Evolutionary conservation across 2,888 invertebrate species (phyloP).

Genomic region (Masnerella sp.): DNA sequence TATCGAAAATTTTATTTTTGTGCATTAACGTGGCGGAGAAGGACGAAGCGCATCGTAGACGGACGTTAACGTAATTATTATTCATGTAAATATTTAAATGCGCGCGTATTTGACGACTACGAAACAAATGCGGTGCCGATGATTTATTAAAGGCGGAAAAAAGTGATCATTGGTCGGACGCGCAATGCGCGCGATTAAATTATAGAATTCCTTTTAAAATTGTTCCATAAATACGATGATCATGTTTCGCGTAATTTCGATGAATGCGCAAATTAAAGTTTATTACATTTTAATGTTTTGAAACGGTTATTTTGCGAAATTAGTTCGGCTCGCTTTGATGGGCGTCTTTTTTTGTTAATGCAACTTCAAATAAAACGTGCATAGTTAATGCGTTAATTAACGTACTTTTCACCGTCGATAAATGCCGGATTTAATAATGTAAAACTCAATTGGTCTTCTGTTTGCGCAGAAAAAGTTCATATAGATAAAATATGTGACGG

Average conservation of each 20-base stretch:
- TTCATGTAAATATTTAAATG: slow-evolving; percentile 21
- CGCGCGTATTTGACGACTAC: slow-evolving; percentile 12
- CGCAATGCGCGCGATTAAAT: slow-evolving; percentile 36
- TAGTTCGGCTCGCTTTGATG: slow-evolving; percentile 38
- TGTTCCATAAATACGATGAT: slow-evolving; percentile 41
- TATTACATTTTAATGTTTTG: slow-evolving; percentile 50
- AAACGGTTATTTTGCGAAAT: slow-evolving; percentile 43
- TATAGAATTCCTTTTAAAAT: slow-evolving; percentile 51
- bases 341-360: slow-evolving; percentile 21
- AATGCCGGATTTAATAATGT: slow-evolving; percentile 29
- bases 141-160: slow-evolving; percentile 19
- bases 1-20: slow-evolving; percentile 14
- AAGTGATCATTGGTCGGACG: slow-evolving; percentile 6
- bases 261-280: slow-evolving; percentile 48
- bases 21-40: too few species aligned
- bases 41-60: slow-evolving; percentile 2
- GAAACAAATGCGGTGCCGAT: slow-evolving; percentile 13
- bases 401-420: slow-evolving; percentile 39
- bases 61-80: slow-evolving; percentile 17
- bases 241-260: slow-evolving; percentile 41
- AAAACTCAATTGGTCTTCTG: slow-evolving; percentile 36
- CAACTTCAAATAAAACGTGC: slow-evolving; percentile 27
- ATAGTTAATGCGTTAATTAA: slow-evolving; percentile 48
- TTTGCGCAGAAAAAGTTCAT: slow-evolving; percentile 33
- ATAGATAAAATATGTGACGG: slow-evolving; percentile 38